Percentiles rank a stretch among this genome's conserved stretches.
phyloP scores from a whole-genome alignment of 2,797 vertebrate genomes.

The Craterocephalus amniculus region DNA sequence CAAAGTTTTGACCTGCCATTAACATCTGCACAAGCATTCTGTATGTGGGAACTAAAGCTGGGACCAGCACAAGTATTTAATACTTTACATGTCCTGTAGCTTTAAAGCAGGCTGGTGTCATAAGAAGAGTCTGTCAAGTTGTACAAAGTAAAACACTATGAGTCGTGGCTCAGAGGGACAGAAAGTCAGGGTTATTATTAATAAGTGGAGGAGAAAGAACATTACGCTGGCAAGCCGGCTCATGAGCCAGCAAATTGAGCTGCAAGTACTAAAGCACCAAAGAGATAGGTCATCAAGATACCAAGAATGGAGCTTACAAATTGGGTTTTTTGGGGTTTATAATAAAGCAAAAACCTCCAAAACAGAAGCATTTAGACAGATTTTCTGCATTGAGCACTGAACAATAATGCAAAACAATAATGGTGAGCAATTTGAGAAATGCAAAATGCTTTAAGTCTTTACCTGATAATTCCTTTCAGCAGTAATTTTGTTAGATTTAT shows the following conservation, averaged over 20 bases:
- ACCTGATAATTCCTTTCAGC: background rate
- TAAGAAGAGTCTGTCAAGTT: conserved; percentile 49
- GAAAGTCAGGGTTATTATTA: conserved; percentile 71
- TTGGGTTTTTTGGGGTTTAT: background rate
- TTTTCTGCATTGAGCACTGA: background rate
- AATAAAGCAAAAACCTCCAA: background rate
- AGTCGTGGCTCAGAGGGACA: conserved; percentile 55
- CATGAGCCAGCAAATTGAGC: conserved; percentile 79
- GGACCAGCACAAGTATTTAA: conserved; percentile 1
- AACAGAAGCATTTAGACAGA: background rate
- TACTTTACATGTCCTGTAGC: conserved; percentile 17
- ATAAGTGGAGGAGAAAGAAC: conserved; percentile 73
- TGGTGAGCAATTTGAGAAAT: background rate
- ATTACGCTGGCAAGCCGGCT: conserved; percentile 72
- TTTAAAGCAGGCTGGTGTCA: conserved; percentile 4
- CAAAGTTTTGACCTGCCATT: background rate
- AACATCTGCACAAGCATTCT: background rate
- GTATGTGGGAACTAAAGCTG: background rate
- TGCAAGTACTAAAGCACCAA: conserved; percentile 67
- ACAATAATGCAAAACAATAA: background rate
- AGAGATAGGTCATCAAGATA: conserved; percentile 73
- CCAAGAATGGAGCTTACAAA: conserved; percentile 55
- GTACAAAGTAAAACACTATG: conserved; percentile 61
- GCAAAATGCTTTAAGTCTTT: background rate
- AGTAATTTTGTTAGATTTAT: background rate